A percentile compares a stretch with the other conserved stretches of the same genome.
Conservation (phyloP, 1,140 invertebrate species). For the Brachionus angularis region DNA sequence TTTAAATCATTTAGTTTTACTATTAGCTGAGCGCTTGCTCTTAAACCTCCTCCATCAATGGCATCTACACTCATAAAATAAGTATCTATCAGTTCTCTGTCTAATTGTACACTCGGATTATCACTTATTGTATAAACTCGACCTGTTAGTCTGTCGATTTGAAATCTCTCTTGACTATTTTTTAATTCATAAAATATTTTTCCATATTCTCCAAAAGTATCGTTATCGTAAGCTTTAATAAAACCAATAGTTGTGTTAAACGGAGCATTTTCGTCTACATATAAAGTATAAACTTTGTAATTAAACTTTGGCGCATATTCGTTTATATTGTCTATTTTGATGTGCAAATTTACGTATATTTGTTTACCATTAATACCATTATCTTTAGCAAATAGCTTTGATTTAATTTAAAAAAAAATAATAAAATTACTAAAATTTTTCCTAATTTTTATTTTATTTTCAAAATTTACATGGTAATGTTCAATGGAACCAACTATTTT, state of each 20-base stretch:
- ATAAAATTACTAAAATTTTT: background rate
- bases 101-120: constrained; percentile 66
- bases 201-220: constrained; percentile 5
- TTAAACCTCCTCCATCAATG: constrained; percentile 77
- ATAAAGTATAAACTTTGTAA: constrained; percentile 47
- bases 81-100: constrained; percentile 75
- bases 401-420: constrained; percentile 4
- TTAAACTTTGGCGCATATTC: constrained; percentile 33
- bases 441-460: background rate
- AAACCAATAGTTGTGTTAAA: constrained; percentile 19
- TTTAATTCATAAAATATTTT: constrained; percentile 55
- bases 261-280: constrained; percentile 15
- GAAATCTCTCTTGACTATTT: constrained; percentile 60
- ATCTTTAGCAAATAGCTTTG: constrained; percentile 39
- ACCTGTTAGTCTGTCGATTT: constrained; percentile 74
- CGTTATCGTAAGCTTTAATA: constrained; percentile 3
- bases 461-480: background rate
- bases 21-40: constrained; percentile 78
- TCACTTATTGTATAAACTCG: constrained; percentile 70
- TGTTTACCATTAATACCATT: constrained; percentile 26
- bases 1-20: constrained; percentile 77
- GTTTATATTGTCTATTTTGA: constrained; percentile 16
- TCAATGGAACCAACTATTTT: constrained; percentile 23
- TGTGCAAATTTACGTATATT: background rate
- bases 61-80: constrained; percentile 88